phyloP scores from a whole-genome alignment of 2,888 invertebrate genomes.

The Colletes collaris region DNA sequence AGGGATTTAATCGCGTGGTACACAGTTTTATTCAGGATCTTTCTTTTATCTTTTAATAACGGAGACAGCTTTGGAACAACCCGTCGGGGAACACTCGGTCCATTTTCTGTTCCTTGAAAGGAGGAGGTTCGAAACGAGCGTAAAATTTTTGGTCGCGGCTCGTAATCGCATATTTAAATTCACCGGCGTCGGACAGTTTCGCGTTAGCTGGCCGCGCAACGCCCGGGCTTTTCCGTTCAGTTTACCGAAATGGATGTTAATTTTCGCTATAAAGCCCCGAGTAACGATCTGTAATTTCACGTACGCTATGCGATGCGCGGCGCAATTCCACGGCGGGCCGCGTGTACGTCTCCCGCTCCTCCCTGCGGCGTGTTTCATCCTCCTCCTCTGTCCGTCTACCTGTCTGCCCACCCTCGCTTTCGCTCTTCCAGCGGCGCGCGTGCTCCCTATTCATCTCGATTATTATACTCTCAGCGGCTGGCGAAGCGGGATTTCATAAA shows the following conservation, averaged over 20 bases:
- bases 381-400: slow-evolving; percentile 12
- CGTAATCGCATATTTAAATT: slow-evolving; percentile 46
- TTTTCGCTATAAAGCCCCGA: slow-evolving; percentile 47
- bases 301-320: slow-evolving; percentile 19
- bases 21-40: too few relatives aligned
- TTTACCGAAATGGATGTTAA: slow-evolving; percentile 57
- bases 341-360: neutral
- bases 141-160: neutral
- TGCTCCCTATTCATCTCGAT: slow-evolving; percentile 53
- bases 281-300: slow-evolving; percentile 57
- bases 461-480: slow-evolving; percentile 38
- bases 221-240: slow-evolving; percentile 45
- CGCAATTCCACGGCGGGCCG: slow-evolving; percentile 23
- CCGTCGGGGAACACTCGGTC: neutral
- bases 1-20: too few relatives aligned
- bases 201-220: slow-evolving; percentile 22
- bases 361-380: neutral
- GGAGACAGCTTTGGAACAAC: too few relatives aligned
- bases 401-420: slow-evolving; percentile 9
- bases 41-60: too few relatives aligned
- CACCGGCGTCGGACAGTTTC: slow-evolving; percentile 15
- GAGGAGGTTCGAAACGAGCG: too few relatives aligned
- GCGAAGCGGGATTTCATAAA: slow-evolving; percentile 54
- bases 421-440: slow-evolving; percentile 23
- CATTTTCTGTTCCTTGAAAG: neutral